Evolutionary conservation across 2,888 invertebrate species (phyloP).

Genomic region (Gortyna flavago): DNA sequence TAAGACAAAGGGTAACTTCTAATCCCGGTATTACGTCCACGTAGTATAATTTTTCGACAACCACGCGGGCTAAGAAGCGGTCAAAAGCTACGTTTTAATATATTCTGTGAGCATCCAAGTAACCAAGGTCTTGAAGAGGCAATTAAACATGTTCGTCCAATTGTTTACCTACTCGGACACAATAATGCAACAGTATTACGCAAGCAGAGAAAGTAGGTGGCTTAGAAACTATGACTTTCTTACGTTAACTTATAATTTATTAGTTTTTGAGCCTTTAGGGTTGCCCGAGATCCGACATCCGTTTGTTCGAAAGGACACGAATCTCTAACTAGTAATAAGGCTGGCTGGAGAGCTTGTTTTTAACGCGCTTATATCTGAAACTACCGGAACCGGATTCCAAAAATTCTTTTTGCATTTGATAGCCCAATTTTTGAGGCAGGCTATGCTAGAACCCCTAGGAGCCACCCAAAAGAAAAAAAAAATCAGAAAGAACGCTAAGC

Average conservation of each 20-base stretch:
- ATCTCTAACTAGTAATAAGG: not conserved
- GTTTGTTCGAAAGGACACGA: not conserved
- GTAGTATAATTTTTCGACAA: not conserved
- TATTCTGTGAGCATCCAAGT: conserved; percentile 12
- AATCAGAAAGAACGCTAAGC: too few species aligned
- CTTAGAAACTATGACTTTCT: conserved; percentile 50
- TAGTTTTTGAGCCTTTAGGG: conserved; percentile 50
- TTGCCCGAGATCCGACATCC: not conserved
- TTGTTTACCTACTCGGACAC: conserved; percentile 56
- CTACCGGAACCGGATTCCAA: too few species aligned
- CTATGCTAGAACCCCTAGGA: not conserved
- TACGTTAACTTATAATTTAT: conserved; percentile 47
- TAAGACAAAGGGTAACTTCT: not conserved
- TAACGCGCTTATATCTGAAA: too few species aligned
- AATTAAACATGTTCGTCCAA: conserved; percentile 62
- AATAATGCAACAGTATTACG: conserved; percentile 54
- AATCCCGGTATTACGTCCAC: not conserved
- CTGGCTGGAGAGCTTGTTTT: too few species aligned
- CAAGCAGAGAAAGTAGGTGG: conserved; percentile 58
- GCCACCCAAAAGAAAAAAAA: not conserved
- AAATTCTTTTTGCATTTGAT: too few species aligned
- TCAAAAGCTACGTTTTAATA: not conserved
- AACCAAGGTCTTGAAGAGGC: conserved; percentile 26
- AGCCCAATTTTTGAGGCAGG: too few species aligned
- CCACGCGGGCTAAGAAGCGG: not conserved